These are phyloP conservation scores for Orbicella faveolata DNA, from an alignment of 64 coral and sea anemone genomes.

Conservation along the genomic window DNA sequence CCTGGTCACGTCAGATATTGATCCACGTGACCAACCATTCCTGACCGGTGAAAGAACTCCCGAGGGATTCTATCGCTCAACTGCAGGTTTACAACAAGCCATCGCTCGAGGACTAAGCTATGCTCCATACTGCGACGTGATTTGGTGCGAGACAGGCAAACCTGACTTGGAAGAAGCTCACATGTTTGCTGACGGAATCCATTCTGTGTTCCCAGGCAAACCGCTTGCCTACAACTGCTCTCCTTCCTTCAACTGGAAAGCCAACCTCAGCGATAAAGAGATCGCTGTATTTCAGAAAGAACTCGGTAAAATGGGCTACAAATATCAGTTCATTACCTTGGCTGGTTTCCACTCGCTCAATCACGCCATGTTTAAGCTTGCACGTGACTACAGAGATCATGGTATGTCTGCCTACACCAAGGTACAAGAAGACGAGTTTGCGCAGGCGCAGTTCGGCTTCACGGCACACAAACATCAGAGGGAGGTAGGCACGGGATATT, in stretches of 20 bases:
- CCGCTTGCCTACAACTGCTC: slow-evolving; percentile 90
- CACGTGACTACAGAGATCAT: slow-evolving; percentile 62
- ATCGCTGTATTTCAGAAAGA: slow-evolving; percentile 78
- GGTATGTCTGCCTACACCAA: slow-evolving; percentile 85
- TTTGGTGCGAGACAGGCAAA: slow-evolving; percentile 89
- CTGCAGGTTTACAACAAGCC: slow-evolving; percentile 74
- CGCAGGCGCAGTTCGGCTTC: slow-evolving; percentile 70
- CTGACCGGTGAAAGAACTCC: slow-evolving; percentile 22
- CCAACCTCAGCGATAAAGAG: slow-evolving; percentile 76
- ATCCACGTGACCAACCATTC: slow-evolving; percentile 41
- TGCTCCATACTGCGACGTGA: slow-evolving; percentile 79
- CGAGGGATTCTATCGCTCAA: slow-evolving; percentile 73
- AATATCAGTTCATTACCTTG: slow-evolving; percentile 83
- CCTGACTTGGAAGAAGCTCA: slow-evolving; percentile 79
- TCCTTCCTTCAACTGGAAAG: slow-evolving; percentile 93
- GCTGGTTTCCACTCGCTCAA: slow-evolving; percentile 85
- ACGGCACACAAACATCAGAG: slow-evolving; percentile 88
- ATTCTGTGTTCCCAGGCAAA: slow-evolving; percentile 79
- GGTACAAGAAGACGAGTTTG: slow-evolving; percentile 90
- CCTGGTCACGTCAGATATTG: slow-evolving; percentile 27
- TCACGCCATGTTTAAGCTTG: slow-evolving; percentile 91
- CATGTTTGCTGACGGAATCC: slow-evolving; percentile 81
- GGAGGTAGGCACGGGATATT: slow-evolving; percentile 83
- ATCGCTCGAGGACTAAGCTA: slow-evolving; percentile 81
- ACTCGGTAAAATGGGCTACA: slow-evolving; percentile 81